These are phyloP conservation scores for Stenichneumon culpator DNA, from an alignment of 2,888 invertebrate genomes.

Conservation along the genomic window DNA sequence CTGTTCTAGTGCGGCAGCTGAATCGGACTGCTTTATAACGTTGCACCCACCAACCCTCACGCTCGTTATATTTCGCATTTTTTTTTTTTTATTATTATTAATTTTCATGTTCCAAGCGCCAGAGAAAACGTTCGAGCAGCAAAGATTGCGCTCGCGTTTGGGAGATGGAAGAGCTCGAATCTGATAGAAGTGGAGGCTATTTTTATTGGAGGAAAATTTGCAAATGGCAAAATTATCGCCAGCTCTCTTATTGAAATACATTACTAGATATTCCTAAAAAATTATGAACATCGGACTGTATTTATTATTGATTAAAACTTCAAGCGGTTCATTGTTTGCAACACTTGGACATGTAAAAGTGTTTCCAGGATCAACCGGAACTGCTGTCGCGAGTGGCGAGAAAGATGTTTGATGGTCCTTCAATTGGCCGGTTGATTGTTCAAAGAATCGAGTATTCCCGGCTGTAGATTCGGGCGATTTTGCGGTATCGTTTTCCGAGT, in stretches of 20 bases:
- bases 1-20: constrained; percentile 20
- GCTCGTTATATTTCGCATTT: constrained; percentile 12
- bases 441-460: too few relatives aligned
- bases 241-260: background rate
- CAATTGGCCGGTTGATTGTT: too few relatives aligned
- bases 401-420: too few relatives aligned
- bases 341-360: too few relatives aligned
- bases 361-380: too few relatives aligned
- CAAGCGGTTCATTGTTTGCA: too few relatives aligned
- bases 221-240: background rate
- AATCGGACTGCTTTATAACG: constrained; percentile 43
- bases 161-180: background rate
- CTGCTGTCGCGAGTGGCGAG: too few relatives aligned
- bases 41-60: background rate
- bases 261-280: background rate
- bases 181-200: background rate
- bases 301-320: too few relatives aligned
- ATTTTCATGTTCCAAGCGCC: background rate
- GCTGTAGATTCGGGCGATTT: too few relatives aligned
- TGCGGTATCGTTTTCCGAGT: too few relatives aligned
- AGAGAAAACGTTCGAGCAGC: background rate
- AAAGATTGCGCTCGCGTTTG: background rate
- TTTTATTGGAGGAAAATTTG: background rate
- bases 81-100: background rate
- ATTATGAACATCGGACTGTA: too few relatives aligned